Conservation (phyloP, 2,888 invertebrate species). For the Ommatoiulus sabulosus region DNA sequence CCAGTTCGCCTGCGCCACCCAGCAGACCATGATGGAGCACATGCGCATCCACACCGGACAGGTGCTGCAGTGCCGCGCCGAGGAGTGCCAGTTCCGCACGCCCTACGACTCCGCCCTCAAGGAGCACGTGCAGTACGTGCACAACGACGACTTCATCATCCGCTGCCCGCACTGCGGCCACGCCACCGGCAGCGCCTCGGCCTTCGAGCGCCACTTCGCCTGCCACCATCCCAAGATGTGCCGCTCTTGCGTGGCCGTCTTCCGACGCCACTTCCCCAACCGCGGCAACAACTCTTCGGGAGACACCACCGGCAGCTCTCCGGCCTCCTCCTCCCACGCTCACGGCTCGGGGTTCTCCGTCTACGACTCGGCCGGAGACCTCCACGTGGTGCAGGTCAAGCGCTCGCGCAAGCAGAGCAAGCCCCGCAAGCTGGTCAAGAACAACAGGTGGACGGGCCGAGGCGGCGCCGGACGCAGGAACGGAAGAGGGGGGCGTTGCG, state of each 20-base stretch:
- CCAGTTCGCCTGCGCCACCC: constrained; percentile 69
- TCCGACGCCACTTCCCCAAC: constrained; percentile 57
- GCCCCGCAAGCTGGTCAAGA: constrained; percentile 58
- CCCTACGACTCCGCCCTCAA: constrained; percentile 64
- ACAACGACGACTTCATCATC: constrained; percentile 60
- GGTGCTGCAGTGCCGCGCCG: constrained; percentile 65
- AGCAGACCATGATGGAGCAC: constrained; percentile 70
- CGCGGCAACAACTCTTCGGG: constrained; percentile 4
- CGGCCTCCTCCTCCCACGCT: background rate
- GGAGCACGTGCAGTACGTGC: constrained; percentile 63
- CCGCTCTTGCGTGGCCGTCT: constrained; percentile 58
- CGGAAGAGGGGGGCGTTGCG: constrained; percentile 21
- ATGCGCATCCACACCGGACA: constrained; percentile 68
- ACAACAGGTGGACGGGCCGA: background rate
- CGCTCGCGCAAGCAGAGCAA: constrained; percentile 59
- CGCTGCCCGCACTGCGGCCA: constrained; percentile 65
- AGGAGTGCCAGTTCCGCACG: constrained; percentile 64
- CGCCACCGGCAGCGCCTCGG: constrained; percentile 61
- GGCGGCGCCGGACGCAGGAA: background rate
- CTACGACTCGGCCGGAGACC: constrained; percentile 46
- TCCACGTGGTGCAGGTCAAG: constrained; percentile 58
- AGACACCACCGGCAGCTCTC: background rate
- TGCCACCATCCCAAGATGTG: constrained; percentile 63
- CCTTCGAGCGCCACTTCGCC: constrained; percentile 60
- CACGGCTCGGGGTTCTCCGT: background rate